Conservation (phyloP, 2,113 vertebrate species). For the Vanacampus margaritifer region DNA sequence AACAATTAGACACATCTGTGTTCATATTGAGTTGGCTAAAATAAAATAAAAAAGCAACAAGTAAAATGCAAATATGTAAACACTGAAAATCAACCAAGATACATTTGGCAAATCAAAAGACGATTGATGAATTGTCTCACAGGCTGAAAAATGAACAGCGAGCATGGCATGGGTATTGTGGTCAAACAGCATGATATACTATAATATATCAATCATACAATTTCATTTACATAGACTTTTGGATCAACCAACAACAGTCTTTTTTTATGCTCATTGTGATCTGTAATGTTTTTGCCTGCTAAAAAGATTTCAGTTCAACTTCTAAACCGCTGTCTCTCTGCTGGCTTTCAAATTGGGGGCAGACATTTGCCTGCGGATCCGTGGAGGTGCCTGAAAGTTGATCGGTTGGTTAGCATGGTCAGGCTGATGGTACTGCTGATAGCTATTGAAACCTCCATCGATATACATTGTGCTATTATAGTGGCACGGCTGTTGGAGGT, state of each 20-base stretch:
- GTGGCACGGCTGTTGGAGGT: constrained; percentile 63
- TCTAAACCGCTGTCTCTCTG: constrained; percentile 88
- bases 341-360: constrained; percentile 92
- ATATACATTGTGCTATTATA: constrained; percentile 55
- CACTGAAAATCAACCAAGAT: constrained; percentile 36
- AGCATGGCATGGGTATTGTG: constrained; percentile 18
- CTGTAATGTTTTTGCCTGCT: constrained; percentile 63
- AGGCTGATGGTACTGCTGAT: constrained; percentile 66
- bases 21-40: constrained; percentile 31
- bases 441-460: constrained; percentile 51
- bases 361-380: constrained; percentile 93
- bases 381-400: constrained; percentile 83
- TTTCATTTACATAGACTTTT: constrained; percentile 50
- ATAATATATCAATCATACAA: constrained; percentile 40
- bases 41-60: constrained; percentile 37
- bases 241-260: constrained; percentile 65
- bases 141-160: constrained; percentile 38
- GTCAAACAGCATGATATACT: constrained; percentile 23
- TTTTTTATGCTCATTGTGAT: constrained; percentile 60
- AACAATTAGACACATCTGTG: constrained; percentile 11
- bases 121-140: constrained; percentile 47
- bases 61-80: constrained; percentile 56
- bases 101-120: constrained; percentile 62
- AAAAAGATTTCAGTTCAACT: constrained; percentile 40
- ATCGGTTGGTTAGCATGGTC: constrained; percentile 70